These are phyloP conservation scores for Pholis gunnellus DNA, from an alignment of 2,113 vertebrate genomes.

Conservation along the genomic window DNA sequence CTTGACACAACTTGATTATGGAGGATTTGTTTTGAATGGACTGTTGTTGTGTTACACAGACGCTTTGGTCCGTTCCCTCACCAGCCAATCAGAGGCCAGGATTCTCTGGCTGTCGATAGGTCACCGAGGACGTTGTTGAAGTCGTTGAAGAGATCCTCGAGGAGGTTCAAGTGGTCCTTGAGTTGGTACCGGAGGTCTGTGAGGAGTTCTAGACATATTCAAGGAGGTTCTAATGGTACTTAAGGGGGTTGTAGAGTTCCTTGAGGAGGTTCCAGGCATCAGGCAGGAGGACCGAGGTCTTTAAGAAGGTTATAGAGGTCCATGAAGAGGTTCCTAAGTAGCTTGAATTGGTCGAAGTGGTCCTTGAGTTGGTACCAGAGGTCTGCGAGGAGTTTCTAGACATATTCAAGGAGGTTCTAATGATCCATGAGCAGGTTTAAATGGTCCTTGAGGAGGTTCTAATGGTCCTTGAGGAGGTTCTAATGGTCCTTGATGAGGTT, in stretches of 20 bases:
- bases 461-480: background rate
- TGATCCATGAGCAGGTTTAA: too few species aligned
- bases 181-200: too few species aligned
- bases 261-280: background rate
- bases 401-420: too few species aligned
- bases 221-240: background rate
- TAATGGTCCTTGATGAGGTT: too few species aligned
- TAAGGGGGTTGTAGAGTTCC: too few species aligned
- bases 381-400: background rate
- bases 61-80: background rate
- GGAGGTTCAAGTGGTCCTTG: background rate
- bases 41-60: background rate
- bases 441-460: too few species aligned
- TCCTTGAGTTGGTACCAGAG: background rate
- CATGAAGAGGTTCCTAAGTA: too few species aligned
- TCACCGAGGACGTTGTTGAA: background rate
- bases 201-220: too few species aligned
- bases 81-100: background rate
- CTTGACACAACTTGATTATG: conserved; percentile 34
- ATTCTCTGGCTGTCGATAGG: background rate
- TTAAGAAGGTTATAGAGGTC: background rate
- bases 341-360: background rate
- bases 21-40: conserved; percentile 16
- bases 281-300: background rate
- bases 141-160: background rate